Percentiles rank a stretch among this genome's conserved stretches.
These are phyloP conservation scores for Hirudinaria manillensis DNA, from an alignment of 2,888 invertebrate species.

Conservation along the genomic window DNA sequence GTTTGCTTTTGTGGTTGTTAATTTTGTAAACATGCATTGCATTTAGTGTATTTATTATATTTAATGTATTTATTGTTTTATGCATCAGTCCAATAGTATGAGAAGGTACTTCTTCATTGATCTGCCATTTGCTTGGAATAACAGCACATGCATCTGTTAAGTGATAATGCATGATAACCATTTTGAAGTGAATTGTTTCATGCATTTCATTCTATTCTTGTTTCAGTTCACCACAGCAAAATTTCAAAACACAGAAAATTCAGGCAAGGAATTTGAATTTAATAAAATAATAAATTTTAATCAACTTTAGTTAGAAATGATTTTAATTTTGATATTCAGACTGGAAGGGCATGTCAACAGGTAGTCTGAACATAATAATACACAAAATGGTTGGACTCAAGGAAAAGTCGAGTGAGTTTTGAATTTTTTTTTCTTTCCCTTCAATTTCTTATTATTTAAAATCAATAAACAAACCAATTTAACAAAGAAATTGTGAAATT, in stretches of 20 bases:
- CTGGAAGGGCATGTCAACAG: not conserved
- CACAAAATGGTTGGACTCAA: slow-evolving; percentile 9
- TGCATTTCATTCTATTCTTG: not conserved
- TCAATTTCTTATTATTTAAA: not conserved
- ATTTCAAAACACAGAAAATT: not conserved
- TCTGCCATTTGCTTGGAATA: too few species aligned
- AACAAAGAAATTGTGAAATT: not conserved
- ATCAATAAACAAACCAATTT: not conserved
- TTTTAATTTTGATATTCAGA: too few species aligned
- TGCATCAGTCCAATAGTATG: too few species aligned
- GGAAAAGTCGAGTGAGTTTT: not conserved
- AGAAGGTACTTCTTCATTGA: too few species aligned
- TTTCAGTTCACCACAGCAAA: not conserved
- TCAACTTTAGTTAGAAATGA: too few species aligned
- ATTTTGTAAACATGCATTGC: too few species aligned
- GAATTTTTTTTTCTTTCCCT: not conserved
- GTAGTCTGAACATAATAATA: slow-evolving; percentile 10
- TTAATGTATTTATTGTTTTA: too few species aligned
- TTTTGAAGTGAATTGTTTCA: not conserved
- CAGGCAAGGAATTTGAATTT: not conserved
- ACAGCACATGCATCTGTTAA: too few species aligned
- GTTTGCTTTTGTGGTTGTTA: too few species aligned
- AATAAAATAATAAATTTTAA: too few species aligned
- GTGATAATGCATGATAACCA: too few species aligned
- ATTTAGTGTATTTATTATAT: too few species aligned